phyloP scores from a whole-genome alignment of 1,140 invertebrate genomes.

The Apis florea region DNA sequence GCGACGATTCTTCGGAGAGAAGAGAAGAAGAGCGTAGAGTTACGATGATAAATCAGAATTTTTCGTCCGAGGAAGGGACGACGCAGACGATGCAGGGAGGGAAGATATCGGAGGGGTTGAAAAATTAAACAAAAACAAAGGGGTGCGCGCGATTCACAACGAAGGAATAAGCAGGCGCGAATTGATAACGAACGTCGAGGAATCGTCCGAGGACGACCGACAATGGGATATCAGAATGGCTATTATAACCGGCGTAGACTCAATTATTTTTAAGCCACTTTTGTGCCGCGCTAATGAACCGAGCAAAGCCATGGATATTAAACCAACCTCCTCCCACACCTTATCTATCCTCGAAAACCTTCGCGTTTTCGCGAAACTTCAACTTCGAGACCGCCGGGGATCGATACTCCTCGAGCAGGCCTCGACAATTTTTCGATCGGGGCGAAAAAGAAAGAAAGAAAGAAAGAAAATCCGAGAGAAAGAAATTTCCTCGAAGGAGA shows the following conservation, averaged over 20 bases:
- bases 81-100: conserved; percentile 20
- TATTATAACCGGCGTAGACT: conserved; percentile 74
- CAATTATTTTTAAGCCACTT: conserved; percentile 78
- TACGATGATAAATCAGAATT: conserved; percentile 63
- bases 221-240: conserved; percentile 77
- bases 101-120: conserved; percentile 51
- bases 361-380: conserved; percentile 31
- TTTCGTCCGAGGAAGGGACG: conserved; percentile 44
- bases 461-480: background rate
- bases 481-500: background rate
- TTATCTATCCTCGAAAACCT: conserved; percentile 46
- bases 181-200: conserved; percentile 62
- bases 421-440: conserved; percentile 1
- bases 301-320: conserved; percentile 76
- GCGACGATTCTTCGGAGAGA: conserved; percentile 28
- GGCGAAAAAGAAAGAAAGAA: background rate
- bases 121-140: conserved; percentile 70
- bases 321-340: conserved; percentile 54
- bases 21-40: too few species aligned
- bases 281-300: conserved; percentile 77
- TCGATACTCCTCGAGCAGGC: conserved; percentile 15
- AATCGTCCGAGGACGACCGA: conserved; percentile 66
- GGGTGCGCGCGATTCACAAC: conserved; percentile 53
- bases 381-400: background rate
- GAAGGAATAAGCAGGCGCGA: conserved; percentile 66